These are phyloP conservation scores for Trissoscelio sp. DNA, from an alignment of 2,888 invertebrate species.

Conservation along the genomic window DNA sequence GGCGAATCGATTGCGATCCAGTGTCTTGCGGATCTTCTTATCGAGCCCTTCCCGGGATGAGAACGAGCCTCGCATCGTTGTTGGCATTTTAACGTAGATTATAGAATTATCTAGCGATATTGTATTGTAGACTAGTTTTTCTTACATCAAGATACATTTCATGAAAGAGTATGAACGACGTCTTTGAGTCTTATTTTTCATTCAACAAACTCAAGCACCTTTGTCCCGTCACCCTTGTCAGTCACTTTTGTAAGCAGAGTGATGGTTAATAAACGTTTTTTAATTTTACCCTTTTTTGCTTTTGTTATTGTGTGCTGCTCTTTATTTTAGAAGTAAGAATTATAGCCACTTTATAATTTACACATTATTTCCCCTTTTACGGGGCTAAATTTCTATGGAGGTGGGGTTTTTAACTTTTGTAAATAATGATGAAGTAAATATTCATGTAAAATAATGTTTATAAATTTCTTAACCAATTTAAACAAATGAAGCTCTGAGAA, in stretches of 20 bases:
- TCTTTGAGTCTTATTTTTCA: slow-evolving; percentile 38
- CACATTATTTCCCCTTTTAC: too few relatives aligned
- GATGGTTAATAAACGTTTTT: slow-evolving; percentile 46
- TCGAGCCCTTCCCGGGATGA: slow-evolving; percentile 56
- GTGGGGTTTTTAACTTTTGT: too few relatives aligned
- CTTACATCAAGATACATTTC: slow-evolving; percentile 75
- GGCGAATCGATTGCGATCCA: slow-evolving; percentile 63
- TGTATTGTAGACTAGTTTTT: slow-evolving; percentile 76
- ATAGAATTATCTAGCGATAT: slow-evolving; percentile 71
- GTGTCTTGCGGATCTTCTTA: slow-evolving; percentile 52
- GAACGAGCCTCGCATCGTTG: slow-evolving; percentile 72
- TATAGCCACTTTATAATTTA: too few relatives aligned
- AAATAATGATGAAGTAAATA: too few relatives aligned
- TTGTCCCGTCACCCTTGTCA: slow-evolving; percentile 10
- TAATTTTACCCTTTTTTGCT: slow-evolving; percentile 16
- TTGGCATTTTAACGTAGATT: slow-evolving; percentile 74
- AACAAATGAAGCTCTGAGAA: too few relatives aligned
- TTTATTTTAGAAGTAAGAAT: too few relatives aligned
- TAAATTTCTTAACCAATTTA: too few relatives aligned
- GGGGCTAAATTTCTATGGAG: too few relatives aligned
- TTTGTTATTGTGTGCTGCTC: slow-evolving; percentile 3
- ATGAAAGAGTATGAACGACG: slow-evolving; percentile 66
- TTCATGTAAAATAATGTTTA: too few relatives aligned
- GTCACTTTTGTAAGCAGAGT: slow-evolving; percentile 52
- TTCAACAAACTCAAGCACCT: slow-evolving; percentile 4